These are phyloP conservation scores for Pentamera pediparva DNA, from an alignment of 53 echinoderm and acorn worm genomes.

Conservation along the genomic window DNA sequence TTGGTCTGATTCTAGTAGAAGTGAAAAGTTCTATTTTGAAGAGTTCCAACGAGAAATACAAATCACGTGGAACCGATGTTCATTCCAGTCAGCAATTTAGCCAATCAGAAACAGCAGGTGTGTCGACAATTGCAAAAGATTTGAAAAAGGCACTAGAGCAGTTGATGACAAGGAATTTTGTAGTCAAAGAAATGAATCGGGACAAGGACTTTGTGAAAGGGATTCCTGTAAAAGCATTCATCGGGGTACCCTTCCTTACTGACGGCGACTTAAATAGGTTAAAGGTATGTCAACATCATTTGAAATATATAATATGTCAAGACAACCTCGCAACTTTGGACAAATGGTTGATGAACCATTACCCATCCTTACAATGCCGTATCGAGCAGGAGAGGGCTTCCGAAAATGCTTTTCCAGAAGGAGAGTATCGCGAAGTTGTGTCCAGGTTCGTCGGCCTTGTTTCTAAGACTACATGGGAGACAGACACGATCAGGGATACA, in stretches of 20 bases:
- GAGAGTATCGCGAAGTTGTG: not conserved
- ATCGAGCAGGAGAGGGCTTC: not conserved
- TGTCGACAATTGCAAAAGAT: not conserved
- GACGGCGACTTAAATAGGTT: not conserved
- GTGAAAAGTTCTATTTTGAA: not conserved
- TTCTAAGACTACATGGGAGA: not conserved
- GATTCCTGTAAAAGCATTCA: not conserved
- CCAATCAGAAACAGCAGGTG: too few species aligned
- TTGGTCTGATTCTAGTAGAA: conserved; percentile 4
- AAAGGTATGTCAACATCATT: conserved; percentile 7
- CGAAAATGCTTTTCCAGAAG: not conserved
- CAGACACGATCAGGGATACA: not conserved
- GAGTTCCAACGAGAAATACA: not conserved
- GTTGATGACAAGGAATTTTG: conserved; percentile 12
- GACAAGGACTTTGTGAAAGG: not conserved
- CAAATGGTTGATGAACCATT: not conserved
- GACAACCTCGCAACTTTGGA: not conserved
- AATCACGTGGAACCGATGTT: too few species aligned
- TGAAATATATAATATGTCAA: not conserved
- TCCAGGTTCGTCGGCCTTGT: not conserved
- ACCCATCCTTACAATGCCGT: not conserved
- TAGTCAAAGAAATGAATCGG: conserved; percentile 8
- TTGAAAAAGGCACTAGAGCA: not conserved
- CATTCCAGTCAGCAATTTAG: too few species aligned
- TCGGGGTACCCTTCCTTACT: not conserved